Evolutionary conservation across 2,797 vertebrate species (phyloP).

Genomic region (Helicolenus hilgendorfi): DNA sequence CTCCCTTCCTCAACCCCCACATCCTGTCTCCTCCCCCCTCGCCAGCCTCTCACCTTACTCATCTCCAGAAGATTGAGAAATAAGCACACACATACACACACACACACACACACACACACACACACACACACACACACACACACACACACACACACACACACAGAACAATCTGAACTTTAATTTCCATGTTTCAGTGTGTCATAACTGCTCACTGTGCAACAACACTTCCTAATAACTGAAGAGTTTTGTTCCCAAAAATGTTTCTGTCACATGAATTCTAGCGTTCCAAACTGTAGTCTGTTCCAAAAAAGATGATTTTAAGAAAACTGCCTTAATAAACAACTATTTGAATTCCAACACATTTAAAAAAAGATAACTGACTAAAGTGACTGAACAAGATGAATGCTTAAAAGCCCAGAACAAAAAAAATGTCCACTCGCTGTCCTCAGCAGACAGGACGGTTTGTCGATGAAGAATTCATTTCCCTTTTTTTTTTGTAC

Average conservation of each 20-base stretch:
- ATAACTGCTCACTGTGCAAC: constrained; percentile 9
- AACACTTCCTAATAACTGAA: constrained; percentile 19
- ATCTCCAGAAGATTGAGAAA: constrained; percentile 71
- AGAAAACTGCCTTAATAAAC: constrained; percentile 21
- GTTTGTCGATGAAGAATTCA: constrained; percentile 21
- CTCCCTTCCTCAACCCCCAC: constrained; percentile 24
- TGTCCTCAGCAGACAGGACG: background rate
- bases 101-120: background rate
- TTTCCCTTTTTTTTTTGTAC: constrained; percentile 37
- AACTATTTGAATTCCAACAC: constrained; percentile 9
- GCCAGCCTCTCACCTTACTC: constrained; percentile 42
- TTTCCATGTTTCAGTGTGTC: constrained; percentile 39
- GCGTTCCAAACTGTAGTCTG: background rate
- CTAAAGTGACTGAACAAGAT: constrained; percentile 9
- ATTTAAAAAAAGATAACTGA: constrained; percentile 21
- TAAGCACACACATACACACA: constrained; percentile 26
- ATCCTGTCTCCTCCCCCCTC: constrained; percentile 22
- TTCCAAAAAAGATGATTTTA: constrained; percentile 18
- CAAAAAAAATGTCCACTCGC: constrained; percentile 5
- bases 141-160: background rate
- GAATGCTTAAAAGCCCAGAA: constrained; percentile 20
- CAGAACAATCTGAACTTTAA: constrained; percentile 53
- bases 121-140: constrained; percentile 9
- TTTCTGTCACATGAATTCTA: constrained; percentile 31
- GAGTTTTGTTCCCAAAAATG: constrained; percentile 40